phyloP scores from a whole-genome alignment of 1,140 invertebrate genomes.

The Holcopasites calliopsidis region DNA sequence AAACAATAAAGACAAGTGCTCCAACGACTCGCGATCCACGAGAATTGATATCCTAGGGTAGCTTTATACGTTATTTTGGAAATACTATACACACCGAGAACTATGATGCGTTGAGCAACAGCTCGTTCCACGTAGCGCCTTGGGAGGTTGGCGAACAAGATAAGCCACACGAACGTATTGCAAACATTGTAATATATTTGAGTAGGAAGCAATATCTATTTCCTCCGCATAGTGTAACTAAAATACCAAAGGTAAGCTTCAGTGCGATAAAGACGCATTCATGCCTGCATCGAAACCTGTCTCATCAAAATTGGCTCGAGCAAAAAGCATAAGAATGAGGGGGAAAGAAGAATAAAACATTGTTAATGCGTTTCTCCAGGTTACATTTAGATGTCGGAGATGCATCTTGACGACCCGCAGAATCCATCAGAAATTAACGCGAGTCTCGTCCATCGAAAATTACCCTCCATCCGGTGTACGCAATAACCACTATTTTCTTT shows the following conservation, averaged over 20 bases:
- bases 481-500: background rate
- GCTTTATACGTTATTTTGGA: background rate
- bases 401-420: too few relatives aligned
- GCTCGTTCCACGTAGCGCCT: too few relatives aligned
- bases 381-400: too few relatives aligned
- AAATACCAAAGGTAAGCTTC: background rate
- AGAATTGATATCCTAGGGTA: too few relatives aligned
- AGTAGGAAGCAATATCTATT: conserved; percentile 1
- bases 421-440: background rate
- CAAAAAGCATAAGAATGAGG: too few relatives aligned
- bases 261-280: background rate
- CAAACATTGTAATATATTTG: conserved; percentile 16
- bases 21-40: too few relatives aligned
- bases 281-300: too few relatives aligned
- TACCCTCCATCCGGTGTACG: background rate
- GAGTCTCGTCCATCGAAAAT: background rate
- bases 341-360: too few relatives aligned
- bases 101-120: background rate
- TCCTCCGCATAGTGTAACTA: background rate
- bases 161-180: background rate
- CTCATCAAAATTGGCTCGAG: too few relatives aligned
- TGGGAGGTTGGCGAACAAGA: background rate
- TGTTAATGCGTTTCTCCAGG: too few relatives aligned
- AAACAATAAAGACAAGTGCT: background rate
- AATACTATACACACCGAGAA: background rate